Evolutionary conservation across 2,113 vertebrate genomes (phyloP).

Genomic region (Dasypus novemcinctus): DNA sequence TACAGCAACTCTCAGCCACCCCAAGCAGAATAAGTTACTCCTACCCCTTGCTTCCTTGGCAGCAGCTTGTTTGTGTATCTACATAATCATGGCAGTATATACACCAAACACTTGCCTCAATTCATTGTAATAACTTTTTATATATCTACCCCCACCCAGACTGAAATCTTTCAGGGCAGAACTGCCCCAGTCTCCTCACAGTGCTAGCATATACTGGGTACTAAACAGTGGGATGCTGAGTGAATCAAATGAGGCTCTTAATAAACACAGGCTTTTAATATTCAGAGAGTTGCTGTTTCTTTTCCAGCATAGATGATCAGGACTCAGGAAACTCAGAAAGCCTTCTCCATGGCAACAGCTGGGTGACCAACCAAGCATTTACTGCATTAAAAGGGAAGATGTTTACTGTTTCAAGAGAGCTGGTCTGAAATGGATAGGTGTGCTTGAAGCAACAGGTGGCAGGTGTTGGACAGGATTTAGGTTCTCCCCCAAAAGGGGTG

Average conservation of each 20-base stretch:
- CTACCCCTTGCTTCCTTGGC: not conserved
- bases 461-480: not conserved
- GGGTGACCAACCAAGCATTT: not conserved
- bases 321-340: not conserved
- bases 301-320: not conserved
- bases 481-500: not conserved
- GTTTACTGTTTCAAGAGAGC: not conserved
- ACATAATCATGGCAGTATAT: not conserved
- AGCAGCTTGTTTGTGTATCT: not conserved
- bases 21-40: not conserved
- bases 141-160: accelerated
- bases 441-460: not conserved
- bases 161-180: not conserved
- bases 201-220: not conserved
- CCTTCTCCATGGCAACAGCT: conserved; percentile 53
- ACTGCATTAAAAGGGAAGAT: not conserved
- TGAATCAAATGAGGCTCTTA: not conserved
- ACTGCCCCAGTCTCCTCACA: not conserved
- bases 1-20: accelerated
- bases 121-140: not conserved
- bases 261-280: not conserved
- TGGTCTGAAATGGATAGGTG: not conserved
- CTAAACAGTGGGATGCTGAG: not conserved
- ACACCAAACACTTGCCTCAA: not conserved
- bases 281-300: not conserved